Conservation (phyloP, 2,888 invertebrate species). For the Trichogramma dendrolimi region DNA sequence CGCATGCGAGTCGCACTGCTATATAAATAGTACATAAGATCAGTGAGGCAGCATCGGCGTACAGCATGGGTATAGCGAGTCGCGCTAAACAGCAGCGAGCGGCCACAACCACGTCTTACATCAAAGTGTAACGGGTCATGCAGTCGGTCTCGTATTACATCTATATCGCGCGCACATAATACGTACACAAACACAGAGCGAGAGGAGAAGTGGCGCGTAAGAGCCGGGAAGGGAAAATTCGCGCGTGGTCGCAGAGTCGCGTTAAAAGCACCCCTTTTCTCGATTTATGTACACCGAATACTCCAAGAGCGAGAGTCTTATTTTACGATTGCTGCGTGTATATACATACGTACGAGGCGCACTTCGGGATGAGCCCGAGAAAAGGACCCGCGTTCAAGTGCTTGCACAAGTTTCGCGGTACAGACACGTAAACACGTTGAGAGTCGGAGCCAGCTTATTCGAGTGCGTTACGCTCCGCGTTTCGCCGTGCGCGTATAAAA, state of each 20-base stretch:
- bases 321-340: background rate
- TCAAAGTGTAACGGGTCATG: conserved; percentile 2
- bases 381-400: conserved; percentile 20
- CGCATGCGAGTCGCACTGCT: too few species aligned
- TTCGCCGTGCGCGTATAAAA: conserved; percentile 32
- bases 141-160: too few species aligned
- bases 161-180: too few species aligned
- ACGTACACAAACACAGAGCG: background rate
- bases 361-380: background rate
- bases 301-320: background rate
- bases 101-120: conserved; percentile 7
- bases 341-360: background rate
- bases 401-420: background rate
- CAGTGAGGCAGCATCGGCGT: too few species aligned
- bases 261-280: conserved; percentile 8
- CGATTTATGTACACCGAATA: conserved; percentile 7
- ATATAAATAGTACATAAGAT: too few species aligned
- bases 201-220: background rate
- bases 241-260: background rate
- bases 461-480: too few species aligned
- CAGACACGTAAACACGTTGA: too few species aligned
- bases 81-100: background rate
- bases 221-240: conserved; percentile 14
- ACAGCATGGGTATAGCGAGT: too few species aligned
- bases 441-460: too few species aligned